Base-by-base conservation (phyloP, 2,113 vertebrate genomes). In the Himantopus leucocephalus region DNA sequence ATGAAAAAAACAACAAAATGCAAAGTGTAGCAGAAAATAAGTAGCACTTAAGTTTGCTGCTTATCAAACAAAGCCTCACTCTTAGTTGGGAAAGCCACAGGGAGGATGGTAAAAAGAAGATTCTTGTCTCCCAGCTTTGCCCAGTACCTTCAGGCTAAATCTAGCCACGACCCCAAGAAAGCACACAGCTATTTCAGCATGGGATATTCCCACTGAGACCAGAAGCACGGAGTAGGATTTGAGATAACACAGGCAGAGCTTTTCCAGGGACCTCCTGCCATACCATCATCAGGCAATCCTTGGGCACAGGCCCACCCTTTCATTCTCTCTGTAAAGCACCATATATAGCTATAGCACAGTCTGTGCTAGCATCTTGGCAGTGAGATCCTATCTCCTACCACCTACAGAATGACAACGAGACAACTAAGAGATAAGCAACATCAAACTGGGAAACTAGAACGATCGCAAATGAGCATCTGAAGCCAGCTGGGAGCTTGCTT, bases 401-500 rank as follows among this genome's bases (percentile, higher is more conserved):
- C 75, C 84, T 85, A 85, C 94, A 89, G 83, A 47, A 85, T 22
- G 64, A 83, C 84, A 90, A 88, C 35, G 80, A 62, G 79, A 91
- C 88, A 81, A 75, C 85, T 60, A 73, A 50, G 75, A 88, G 64
- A 85, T n/a, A 88, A 91, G 83, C 75, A 77, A 66, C 55, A 77
- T 73, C 85, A 68, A 91, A 93, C 85, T 85, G 88, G 82, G 92
- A 91, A 91, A 62, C 37, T 14, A 81, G 41, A 77, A 41, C 41
- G 63, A 81, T 5, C 85, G 80, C 71, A 94, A 85, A 73, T 47
- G 92, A 95, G 80, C 94, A 95, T 76, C 48, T 37, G 41, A n/a
- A 85, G 84, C 92, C 92, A 94, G 80, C 80, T 68, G 85, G 92
- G 48, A 91, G 59, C 84, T 30, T 47, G 32, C 84, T 85, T 15